These are phyloP conservation scores for Takifugu ocellatus DNA, from an alignment of 2,797 vertebrate genomes.

Conservation along the genomic window DNA sequence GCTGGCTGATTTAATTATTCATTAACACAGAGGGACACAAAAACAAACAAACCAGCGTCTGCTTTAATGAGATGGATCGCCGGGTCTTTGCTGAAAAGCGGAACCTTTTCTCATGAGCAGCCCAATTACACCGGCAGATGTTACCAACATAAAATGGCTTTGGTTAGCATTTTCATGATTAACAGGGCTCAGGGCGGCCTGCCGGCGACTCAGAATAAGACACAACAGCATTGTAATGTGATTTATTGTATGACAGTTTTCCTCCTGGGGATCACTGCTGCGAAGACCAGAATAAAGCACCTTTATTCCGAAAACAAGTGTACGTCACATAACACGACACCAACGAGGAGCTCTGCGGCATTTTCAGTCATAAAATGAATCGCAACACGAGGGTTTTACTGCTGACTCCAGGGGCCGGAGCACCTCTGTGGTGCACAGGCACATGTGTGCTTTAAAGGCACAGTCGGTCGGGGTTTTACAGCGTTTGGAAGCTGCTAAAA, in stretches of 20 bases:
- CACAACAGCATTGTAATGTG: not conserved
- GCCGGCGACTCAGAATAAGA: conserved; percentile 18
- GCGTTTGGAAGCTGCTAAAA: not conserved
- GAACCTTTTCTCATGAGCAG: conserved; percentile 55
- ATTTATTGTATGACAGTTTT: not conserved
- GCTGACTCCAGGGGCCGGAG: not conserved
- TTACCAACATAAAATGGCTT: conserved; percentile 42
- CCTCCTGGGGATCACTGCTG: conserved; percentile 11
- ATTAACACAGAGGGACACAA: conserved; percentile 34
- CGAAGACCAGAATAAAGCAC: conserved; percentile 18
- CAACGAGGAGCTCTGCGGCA: not conserved
- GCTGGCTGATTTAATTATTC: conserved; percentile 67
- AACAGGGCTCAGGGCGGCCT: conserved; percentile 13
- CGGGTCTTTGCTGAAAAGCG: conserved; percentile 31
- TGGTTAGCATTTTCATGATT: conserved; percentile 36
- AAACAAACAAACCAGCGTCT: conserved; percentile 44
- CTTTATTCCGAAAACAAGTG: conserved; percentile 22
- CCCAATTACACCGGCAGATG: conserved; percentile 59
- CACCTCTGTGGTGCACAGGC: not conserved
- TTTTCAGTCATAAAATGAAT: not conserved
- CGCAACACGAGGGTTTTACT: not conserved
- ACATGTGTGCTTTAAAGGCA: not conserved
- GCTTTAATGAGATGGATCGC: conserved; percentile 53
- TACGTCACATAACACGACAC: not conserved
- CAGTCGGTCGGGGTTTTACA: not conserved